A percentile compares a stretch with the other conserved stretches of the same genome.
Conservation (phyloP, 2,888 invertebrate genomes). For the Ichneumon xanthorius region DNA sequence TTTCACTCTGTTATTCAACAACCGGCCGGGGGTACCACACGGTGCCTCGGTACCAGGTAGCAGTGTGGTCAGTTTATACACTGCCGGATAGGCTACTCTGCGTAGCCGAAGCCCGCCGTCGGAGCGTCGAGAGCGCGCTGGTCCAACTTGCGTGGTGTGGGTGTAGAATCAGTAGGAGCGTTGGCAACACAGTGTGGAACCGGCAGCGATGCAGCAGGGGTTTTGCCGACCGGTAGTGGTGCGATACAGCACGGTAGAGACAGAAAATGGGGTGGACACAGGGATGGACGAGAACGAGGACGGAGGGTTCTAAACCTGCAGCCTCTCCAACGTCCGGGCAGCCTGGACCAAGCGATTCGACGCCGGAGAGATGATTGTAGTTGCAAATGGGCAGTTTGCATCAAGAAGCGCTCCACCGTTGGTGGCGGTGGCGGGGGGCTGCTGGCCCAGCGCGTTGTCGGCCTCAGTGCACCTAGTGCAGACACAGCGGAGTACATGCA, state of each 20-base stretch:
- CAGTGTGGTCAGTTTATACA: constrained; percentile 82
- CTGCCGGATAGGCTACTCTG: constrained; percentile 72
- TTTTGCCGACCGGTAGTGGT: constrained; percentile 1
- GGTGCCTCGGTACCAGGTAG: constrained; percentile 50
- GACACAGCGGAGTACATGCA: constrained; percentile 77
- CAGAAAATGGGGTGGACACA: constrained; percentile 2
- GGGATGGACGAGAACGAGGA: constrained; percentile 4
- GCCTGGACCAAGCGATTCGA: constrained; percentile 75
- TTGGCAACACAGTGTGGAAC: constrained; percentile 59
- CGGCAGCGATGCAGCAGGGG: constrained; percentile 6
- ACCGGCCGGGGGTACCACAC: constrained; percentile 78
- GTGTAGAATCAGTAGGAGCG: constrained; percentile 36
- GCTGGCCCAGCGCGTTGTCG: constrained; percentile 28
- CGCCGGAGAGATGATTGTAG: constrained; percentile 83
- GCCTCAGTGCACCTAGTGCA: constrained; percentile 51
- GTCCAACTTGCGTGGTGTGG: neutral
- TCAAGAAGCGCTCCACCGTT: constrained; percentile 78
- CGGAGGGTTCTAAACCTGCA: constrained; percentile 29
- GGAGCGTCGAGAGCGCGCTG: constrained; percentile 40
- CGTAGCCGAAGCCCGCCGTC: constrained; percentile 35
- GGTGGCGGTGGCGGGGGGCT: neutral
- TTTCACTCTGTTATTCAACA: constrained; percentile 82
- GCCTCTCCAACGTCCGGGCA: constrained; percentile 49
- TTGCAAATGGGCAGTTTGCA: constrained; percentile 84
- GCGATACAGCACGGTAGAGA: neutral